Percentiles rank a stretch among this genome's conserved stretches.
Conservation (phyloP, 1,140 invertebrate species). For the Cyclargus thomasi region DNA sequence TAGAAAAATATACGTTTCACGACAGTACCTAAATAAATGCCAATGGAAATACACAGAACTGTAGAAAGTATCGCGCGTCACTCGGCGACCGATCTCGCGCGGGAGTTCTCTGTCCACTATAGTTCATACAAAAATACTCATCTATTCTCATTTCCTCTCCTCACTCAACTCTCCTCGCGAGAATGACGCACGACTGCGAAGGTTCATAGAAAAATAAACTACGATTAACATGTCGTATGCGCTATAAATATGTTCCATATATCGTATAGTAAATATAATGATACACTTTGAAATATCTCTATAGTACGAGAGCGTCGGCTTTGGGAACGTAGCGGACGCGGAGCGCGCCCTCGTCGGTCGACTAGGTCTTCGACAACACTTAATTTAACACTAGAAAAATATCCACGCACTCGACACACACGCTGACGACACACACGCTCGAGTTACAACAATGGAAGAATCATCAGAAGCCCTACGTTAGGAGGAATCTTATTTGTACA, state of each 20-base stretch:
- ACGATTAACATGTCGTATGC: conserved; percentile 36
- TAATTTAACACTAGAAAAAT: conserved; percentile 11
- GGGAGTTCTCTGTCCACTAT: conserved; percentile 22
- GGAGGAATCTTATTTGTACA: conserved; percentile 25
- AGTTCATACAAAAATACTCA: conserved; percentile 58
- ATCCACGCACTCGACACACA: conserved; percentile 11
- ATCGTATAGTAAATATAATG: conserved; percentile 32
- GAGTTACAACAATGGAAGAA: conserved; percentile 62
- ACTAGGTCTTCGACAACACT: conserved; percentile 9
- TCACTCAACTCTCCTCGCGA: neutral
- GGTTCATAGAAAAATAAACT: conserved; percentile 60
- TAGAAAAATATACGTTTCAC: conserved; percentile 44
- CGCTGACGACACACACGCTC: neutral
- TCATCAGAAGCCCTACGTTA: conserved; percentile 51
- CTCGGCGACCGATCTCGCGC: conserved; percentile 12
- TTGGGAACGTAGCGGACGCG: neutral
- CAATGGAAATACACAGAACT: conserved; percentile 44
- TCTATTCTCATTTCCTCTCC: conserved; percentile 20
- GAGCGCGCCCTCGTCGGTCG: neutral
- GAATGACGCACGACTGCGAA: conserved; percentile 23
- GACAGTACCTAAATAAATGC: conserved; percentile 46
- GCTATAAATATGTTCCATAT: conserved; percentile 48
- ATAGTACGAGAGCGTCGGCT: conserved; percentile 5
- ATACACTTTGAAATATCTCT: conserved; percentile 14
- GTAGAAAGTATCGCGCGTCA: conserved; percentile 45